phyloP scores from a whole-genome alignment of 2,888 invertebrate species.

The Acanthosoma haemorrhoidale region DNA sequence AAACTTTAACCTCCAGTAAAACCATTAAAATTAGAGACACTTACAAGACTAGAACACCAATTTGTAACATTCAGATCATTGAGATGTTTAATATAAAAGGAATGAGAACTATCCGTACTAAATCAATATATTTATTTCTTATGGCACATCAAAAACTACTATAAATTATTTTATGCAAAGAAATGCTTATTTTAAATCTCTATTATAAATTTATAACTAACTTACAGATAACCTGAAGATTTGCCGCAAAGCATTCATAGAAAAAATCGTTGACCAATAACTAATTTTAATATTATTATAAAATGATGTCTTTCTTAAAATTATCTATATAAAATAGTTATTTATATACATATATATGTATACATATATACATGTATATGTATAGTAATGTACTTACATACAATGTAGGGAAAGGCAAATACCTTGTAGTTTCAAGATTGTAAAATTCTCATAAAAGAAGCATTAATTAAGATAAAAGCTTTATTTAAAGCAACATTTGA shows the following conservation, averaged over 20 bases:
- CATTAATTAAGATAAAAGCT: not conserved
- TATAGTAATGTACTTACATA: not conserved
- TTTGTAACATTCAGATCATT: too few species aligned
- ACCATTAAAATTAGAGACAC: too few species aligned
- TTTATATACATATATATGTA: too few species aligned
- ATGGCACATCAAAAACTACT: not conserved
- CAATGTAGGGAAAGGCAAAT: constrained; percentile 7
- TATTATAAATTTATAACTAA: not conserved
- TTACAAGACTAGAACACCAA: too few species aligned
- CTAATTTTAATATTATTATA: not conserved
- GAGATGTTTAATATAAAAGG: not conserved
- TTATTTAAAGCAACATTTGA: not conserved
- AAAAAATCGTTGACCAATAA: not conserved
- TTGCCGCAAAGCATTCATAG: not conserved
- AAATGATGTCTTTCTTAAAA: constrained; percentile 2
- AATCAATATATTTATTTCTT: not conserved
- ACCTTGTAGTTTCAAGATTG: constrained; percentile 2
- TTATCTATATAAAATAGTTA: not conserved
- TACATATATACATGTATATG: too few species aligned
- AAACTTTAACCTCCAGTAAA: too few species aligned
- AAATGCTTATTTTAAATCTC: too few species aligned
- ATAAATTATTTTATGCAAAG: too few species aligned
- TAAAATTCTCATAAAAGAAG: not conserved
- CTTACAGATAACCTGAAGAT: not conserved
- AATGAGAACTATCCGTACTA: not conserved